Percentiles rank a stretch among this genome's conserved stretches.
Evolutionary conservation across 2,797 vertebrate species (phyloP).

Genomic region (Bufotes viridis): DNA sequence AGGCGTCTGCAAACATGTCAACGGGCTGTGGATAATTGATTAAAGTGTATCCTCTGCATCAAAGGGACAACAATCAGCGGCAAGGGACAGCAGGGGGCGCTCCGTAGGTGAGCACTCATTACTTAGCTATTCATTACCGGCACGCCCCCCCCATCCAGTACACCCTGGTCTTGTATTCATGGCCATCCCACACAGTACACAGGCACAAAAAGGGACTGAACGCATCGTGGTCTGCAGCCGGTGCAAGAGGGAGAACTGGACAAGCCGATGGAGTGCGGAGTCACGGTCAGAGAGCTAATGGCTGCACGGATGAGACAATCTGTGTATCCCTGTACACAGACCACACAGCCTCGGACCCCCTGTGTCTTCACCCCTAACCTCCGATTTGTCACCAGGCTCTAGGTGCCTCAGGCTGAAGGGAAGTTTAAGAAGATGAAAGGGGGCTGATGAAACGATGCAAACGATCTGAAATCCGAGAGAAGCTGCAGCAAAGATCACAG

Average conservation of each 20-base stretch:
- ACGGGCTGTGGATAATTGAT: conserved; percentile 64
- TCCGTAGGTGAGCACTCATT: not conserved
- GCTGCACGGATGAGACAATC: no score
- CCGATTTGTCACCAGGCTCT: no score
- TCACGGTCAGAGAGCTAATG: no score
- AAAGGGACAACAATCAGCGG: not conserved
- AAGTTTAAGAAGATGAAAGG: no score
- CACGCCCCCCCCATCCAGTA: not conserved
- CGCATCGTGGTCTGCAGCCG: not conserved
- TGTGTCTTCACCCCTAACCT: no score
- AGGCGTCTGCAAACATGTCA: conserved; percentile 25
- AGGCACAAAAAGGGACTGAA: not conserved
- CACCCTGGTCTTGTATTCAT: conserved; percentile 23
- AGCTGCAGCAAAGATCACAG: not conserved
- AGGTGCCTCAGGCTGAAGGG: no score
- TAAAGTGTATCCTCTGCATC: conserved; percentile 76
- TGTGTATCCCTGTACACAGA: no score
- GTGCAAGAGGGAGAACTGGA: no score
- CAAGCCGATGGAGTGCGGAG: no score
- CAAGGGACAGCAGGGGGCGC: conserved; percentile 19
- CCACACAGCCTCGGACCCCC: no score
- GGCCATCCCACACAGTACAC: not conserved
- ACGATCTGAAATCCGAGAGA: no score
- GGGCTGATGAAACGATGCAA: no score
- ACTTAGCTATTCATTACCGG: conserved; percentile 16